Conservation (phyloP, 2,113 vertebrate species). For the Ptilorrhoa leucosticta region DNA sequence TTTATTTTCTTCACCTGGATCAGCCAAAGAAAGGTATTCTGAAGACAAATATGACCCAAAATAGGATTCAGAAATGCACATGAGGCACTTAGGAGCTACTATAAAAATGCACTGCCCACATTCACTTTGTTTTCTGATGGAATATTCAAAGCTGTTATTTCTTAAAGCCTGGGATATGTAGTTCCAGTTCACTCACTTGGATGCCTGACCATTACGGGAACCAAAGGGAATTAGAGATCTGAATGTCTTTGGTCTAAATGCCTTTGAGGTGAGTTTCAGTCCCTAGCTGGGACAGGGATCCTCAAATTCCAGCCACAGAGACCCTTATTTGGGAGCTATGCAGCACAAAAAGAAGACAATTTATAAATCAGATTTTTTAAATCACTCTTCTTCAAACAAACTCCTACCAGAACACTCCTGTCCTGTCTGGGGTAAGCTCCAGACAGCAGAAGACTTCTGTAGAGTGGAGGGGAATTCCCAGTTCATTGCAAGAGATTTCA, state of each 20-base stretch:
- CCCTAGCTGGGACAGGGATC: not conserved
- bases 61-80: not conserved
- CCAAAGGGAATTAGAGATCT: not conserved
- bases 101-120: not conserved
- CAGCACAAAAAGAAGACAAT: fast-evolving
- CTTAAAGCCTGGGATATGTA: not conserved
- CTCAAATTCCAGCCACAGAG: not conserved
- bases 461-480: not conserved
- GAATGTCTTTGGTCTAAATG: not conserved
- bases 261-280: not conserved
- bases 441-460: not conserved
- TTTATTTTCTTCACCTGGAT: not conserved
- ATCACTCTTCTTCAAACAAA: not conserved
- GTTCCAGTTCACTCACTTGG: not conserved
- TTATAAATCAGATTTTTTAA: not conserved
- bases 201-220: not conserved
- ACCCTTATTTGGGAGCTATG: not conserved
- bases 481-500: not conserved
- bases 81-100: not conserved
- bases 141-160: not conserved
- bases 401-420: not conserved
- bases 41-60: not conserved
- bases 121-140: not conserved
- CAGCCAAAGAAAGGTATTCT: not conserved
- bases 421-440: not conserved